Base-by-base conservation (phyloP, 2,888 invertebrate species). In the Drosophila neotestacea region DNA sequence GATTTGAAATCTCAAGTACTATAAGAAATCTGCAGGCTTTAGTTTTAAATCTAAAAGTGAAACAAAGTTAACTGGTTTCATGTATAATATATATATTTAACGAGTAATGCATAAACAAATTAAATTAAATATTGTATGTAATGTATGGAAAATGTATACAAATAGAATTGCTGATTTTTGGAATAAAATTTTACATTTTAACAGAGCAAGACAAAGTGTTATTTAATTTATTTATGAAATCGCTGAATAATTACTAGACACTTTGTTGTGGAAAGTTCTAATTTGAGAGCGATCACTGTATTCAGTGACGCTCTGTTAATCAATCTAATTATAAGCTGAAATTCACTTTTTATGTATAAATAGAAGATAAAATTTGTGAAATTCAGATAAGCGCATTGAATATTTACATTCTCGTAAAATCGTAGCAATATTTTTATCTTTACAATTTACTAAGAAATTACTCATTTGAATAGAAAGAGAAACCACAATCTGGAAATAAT, bases 121-220 rank as follows among this genome's bases (percentile, higher is more conserved):
- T 41, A 34, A 70, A 41, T 56, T 59, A 39, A 46, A 27, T 64
- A 75, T 64, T 74, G 28, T 67, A 73, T 41, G 59, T 61, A 61
- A 69, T 61, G 63, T 60, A 60, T 66, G 56, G 22, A 58, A 56
- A 73, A 70, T 70, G 63, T 76, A 77, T 77, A 73, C 56, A 63
- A 68, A 56, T 67, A 62, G 55, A 77, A 46, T 70, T 79, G 73
- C 65, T 69, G 65, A 77, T 71, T 81, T 77, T 85, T 82, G 28
- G 59, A 85, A 82, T 82, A 82, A 82, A 82, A 28, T 68, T 79
- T 74, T 82, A 82, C 80, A 82, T 77, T 77, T 85, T 70, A 79
- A 71, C 27, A 44, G 9, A 67, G 10, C 10, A n/a, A 6, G 4
- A 7, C 2, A 16, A 22, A 11, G 1, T 13, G n/a, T 32, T 27